Base-by-base conservation (phyloP, 1,140 invertebrate species). In the Drosophila asahinai region DNA sequence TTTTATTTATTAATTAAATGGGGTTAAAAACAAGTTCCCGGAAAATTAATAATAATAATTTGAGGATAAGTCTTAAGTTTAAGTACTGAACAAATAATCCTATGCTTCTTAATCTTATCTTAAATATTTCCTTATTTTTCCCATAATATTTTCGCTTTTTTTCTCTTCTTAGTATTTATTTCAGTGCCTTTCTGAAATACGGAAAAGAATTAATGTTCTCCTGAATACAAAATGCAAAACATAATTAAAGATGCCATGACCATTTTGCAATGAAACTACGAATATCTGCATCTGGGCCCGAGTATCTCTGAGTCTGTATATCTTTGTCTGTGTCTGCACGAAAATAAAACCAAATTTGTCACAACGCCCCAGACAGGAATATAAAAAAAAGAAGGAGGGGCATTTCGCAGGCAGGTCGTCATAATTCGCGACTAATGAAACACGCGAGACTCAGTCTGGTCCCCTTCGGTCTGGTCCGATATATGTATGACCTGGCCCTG, bases 321-420 rank as follows among this genome's bases (percentile, higher is more conserved):
- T 66, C 43, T 74, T 68, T 74, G 43, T 77, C 33, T 77, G 67
- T 70, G 83, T 86, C 83, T 80, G 81, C 68, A 80, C 84, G 43
- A 55, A 89, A 89, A 89, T 89, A 89, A 89, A 89, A 84, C 38
- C 70, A 79, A 84, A 89, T 89, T 89, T 89, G 86, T 90, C 86
- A 90, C 81, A 73, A 67, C 42, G 40, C 63, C 45, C 61, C 61
- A 71, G 52, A 66, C 51, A 77, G 63, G 30, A 52, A 22, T 57
- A 67, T 67, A 17, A 38, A 64, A 12, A 22, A 19, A 52, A 15
- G 33, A 30, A 30, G 30, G 15, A 62, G 42, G 38, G 40, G 22
- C 38, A 22, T 11, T 58, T 7, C 49, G 25, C 40, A 19, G 48
- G 48, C 48, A 66, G 43, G 65, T 81, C 80, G 64, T 78, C 78